Percentiles rank a stretch among this genome's conserved stretches.
phyloP scores from a whole-genome alignment of 2,113 vertebrate genomes.

The Oreochromis aureus region DNA sequence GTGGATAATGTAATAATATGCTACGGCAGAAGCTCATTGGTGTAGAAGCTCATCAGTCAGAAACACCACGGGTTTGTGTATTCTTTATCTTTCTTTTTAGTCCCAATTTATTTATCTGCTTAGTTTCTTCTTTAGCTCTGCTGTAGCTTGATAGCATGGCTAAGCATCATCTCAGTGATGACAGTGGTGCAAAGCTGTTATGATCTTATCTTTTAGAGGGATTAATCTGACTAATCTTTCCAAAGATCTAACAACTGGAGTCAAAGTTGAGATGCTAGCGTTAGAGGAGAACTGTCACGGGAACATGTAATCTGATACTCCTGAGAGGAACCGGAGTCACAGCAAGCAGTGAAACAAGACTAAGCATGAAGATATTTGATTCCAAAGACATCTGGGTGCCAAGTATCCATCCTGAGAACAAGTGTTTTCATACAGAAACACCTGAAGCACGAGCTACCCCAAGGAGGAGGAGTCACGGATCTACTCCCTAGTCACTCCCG shows the following conservation, averaged over 20 bases:
- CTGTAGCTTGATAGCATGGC: background rate
- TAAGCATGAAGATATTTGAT: constrained; percentile 3
- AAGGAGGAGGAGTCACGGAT: background rate
- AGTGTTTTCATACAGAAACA: background rate
- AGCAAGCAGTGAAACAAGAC: background rate
- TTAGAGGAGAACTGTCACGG: background rate
- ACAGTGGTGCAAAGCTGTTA: background rate
- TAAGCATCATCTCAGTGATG: background rate
- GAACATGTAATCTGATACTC: background rate
- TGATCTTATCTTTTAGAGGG: background rate
- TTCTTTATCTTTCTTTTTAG: background rate
- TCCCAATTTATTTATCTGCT: background rate
- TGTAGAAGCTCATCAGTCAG: background rate
- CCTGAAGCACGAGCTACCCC: background rate
- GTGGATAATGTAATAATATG: background rate
- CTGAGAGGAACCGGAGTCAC: background rate
- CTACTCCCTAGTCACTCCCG: background rate
- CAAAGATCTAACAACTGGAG: background rate
- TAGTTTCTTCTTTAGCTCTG: background rate
- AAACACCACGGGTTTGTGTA: background rate
- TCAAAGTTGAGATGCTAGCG: background rate
- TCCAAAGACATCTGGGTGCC: background rate
- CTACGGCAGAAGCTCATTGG: background rate
- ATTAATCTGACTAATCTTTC: background rate
- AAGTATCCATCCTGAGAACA: background rate